A percentile compares a stretch with the other conserved stretches of the same genome.
Conservation (phyloP, 1,140 invertebrate genomes). For the Procambarus virginalis region DNA sequence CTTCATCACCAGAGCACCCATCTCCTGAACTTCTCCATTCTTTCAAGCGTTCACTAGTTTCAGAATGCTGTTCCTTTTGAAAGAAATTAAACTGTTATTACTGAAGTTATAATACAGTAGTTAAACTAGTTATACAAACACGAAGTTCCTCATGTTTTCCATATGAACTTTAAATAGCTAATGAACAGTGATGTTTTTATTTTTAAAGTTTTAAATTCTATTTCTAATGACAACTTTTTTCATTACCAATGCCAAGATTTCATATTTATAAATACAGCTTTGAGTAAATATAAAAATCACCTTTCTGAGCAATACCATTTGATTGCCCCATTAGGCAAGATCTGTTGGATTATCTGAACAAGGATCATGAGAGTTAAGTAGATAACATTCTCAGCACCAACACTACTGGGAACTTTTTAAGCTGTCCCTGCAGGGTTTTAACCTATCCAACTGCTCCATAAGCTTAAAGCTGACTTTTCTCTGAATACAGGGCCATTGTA, state of each 20-base stretch:
- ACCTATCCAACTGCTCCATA: too few relatives aligned
- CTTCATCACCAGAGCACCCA: conserved; percentile 58
- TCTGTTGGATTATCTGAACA: too few relatives aligned
- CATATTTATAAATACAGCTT: neutral
- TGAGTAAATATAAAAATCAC: too few relatives aligned
- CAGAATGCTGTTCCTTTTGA: conserved; percentile 56
- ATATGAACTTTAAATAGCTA: neutral
- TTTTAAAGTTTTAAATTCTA: neutral
- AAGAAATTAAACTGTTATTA: neutral
- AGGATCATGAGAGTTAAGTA: too few relatives aligned
- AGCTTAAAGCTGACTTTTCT: too few relatives aligned
- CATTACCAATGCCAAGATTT: neutral
- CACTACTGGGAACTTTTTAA: too few relatives aligned
- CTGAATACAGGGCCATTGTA: too few relatives aligned
- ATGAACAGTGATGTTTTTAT: neutral
- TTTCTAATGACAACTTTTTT: neutral
- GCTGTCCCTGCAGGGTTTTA: too few relatives aligned
- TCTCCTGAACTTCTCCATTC: conserved; percentile 55
- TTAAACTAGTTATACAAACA: too few relatives aligned
- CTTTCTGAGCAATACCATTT: neutral
- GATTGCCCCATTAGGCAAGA: too few relatives aligned
- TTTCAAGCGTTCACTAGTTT: conserved; percentile 51
- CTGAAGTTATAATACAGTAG: too few relatives aligned
- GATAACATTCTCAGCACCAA: too few relatives aligned
- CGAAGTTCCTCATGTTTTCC: neutral